A percentile compares a stretch with the other conserved stretches of the same genome.
Conservation (phyloP, 1,140 invertebrate species). For the Episyrphus balteatus region DNA sequence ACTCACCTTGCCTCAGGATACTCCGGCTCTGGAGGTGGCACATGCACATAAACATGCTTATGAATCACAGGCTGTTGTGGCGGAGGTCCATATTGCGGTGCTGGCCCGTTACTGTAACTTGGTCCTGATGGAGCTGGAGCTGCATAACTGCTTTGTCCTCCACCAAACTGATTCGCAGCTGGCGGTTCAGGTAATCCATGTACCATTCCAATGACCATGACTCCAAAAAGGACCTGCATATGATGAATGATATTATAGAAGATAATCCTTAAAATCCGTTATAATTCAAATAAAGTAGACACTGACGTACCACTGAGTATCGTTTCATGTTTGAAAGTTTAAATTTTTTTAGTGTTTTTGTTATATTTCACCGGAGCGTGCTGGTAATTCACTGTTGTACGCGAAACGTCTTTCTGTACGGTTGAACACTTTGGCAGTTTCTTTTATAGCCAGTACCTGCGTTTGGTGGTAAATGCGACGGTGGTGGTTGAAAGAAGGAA, state of each 20-base stretch:
- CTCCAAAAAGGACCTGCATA: no score
- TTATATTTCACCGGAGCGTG: no score
- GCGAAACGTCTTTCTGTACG: slow-evolving; percentile 35
- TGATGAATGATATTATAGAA: no score
- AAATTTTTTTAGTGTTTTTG: no score
- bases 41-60: slow-evolving; percentile 78
- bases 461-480: no score
- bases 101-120: slow-evolving; percentile 43
- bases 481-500: no score
- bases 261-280: no score
- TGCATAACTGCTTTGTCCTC: neutral
- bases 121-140: slow-evolving; percentile 8
- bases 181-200: neutral
- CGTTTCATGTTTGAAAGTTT: no score
- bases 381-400: slow-evolving; percentile 14
- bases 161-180: neutral
- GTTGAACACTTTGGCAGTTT: slow-evolving; percentile 30
- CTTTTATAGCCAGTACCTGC: slow-evolving; percentile 23
- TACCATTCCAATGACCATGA: neutral
- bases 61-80: slow-evolving; percentile 62
- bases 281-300: no score
- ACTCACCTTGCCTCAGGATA: slow-evolving; percentile 49
- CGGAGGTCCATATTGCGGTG: slow-evolving; percentile 58
- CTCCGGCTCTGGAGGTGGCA: slow-evolving; percentile 70
- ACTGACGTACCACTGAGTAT: no score